phyloP scores from a whole-genome alignment of 2,797 vertebrate genomes.

The Amniataba percoides region DNA sequence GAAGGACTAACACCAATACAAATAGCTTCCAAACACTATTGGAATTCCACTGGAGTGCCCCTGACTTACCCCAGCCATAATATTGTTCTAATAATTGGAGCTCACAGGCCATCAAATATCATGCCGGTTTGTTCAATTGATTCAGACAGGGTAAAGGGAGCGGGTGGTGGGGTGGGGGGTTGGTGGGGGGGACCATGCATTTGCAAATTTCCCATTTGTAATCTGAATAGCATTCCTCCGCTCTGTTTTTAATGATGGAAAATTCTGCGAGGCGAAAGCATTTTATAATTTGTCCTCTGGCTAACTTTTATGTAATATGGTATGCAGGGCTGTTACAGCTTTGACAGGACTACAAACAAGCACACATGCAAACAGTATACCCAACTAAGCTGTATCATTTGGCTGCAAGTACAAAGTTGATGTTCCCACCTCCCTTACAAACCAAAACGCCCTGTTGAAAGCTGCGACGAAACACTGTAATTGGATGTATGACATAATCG shows the following conservation, averaged over 20 bases:
- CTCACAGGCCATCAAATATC: slow-evolving; percentile 86
- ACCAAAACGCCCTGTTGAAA: slow-evolving; percentile 42
- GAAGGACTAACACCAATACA: slow-evolving; percentile 85
- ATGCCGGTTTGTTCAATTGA: slow-evolving; percentile 86
- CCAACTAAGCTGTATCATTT: slow-evolving; percentile 50
- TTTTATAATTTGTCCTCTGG: slow-evolving; percentile 72
- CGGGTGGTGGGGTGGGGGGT: too few relatives aligned
- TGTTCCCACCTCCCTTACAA: slow-evolving; percentile 43
- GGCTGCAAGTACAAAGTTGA: slow-evolving; percentile 40
- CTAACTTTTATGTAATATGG: slow-evolving; percentile 58
- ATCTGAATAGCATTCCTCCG: slow-evolving; percentile 63
- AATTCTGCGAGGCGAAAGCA: slow-evolving; percentile 52
- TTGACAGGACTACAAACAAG: slow-evolving; percentile 63
- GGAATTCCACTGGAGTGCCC: slow-evolving; percentile 80
- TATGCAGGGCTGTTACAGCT: slow-evolving; percentile 25
- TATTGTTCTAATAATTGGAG: slow-evolving; percentile 88
- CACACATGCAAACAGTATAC: slow-evolving; percentile 51
- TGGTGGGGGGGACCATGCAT: slow-evolving; percentile 48
- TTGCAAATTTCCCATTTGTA: slow-evolving; percentile 76
- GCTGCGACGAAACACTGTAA: slow-evolving; percentile 40
- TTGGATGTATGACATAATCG: slow-evolving; percentile 57
- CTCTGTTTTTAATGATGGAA: slow-evolving; percentile 72
- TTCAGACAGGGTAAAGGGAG: slow-evolving; percentile 79
- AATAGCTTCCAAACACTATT: slow-evolving; percentile 83
- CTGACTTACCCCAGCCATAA: slow-evolving; percentile 81